Base-by-base conservation (phyloP, 1,140 invertebrate species). In the Arctopsyche grandis region DNA sequence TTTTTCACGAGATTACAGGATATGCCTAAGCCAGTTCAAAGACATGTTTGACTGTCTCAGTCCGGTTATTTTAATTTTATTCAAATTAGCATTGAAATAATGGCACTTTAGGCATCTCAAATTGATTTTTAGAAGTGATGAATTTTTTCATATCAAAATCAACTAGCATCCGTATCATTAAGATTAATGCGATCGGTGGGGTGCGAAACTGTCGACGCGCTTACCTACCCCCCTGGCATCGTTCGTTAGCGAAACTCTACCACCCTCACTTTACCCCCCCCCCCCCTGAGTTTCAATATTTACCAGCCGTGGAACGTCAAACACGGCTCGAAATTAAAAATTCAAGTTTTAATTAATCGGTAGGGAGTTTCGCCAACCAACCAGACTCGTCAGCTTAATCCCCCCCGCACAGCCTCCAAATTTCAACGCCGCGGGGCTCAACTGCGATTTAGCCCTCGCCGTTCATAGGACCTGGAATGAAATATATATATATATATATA, bases 241-340 rank as follows among this genome's bases (percentile, higher is more conserved):
- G 63, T 66, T 66, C 63, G 63, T 66, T 66, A 66, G 63, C 63
- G 63, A 60, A 60, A 60, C 21, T 38, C 16, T 52, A 52, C 63
- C 63, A 24, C 29, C 29, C 29, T 38, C 7, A 9, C 5, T 12
- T 22, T 22, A 0, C 22, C 21, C 63, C 21, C 22, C n/a, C n/a
- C n/a, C n/a, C n/a, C n/a, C n/a, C n/a, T n/a, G n/a, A n/a, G 24
- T 66, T 66, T 66, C 63, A 66, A 66, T 66, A 66, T 66, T 66
- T 66, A 66, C 63, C 63, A 26, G 21, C 24, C 63, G 24, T 19
- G 58, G 21, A 60, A 52, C 48, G 48, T 52, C 48, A 22, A 60
- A 60, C 58, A 29, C 24, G 22, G 24, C 21, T 21, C 24, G 22
- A 66, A 66, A 66, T 66, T 66, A 66, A 66, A 66, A 66, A 66